A percentile compares a stretch with the other conserved stretches of the same genome.
Conservation (phyloP, 2,888 invertebrate species). For the Suillia variegata region DNA sequence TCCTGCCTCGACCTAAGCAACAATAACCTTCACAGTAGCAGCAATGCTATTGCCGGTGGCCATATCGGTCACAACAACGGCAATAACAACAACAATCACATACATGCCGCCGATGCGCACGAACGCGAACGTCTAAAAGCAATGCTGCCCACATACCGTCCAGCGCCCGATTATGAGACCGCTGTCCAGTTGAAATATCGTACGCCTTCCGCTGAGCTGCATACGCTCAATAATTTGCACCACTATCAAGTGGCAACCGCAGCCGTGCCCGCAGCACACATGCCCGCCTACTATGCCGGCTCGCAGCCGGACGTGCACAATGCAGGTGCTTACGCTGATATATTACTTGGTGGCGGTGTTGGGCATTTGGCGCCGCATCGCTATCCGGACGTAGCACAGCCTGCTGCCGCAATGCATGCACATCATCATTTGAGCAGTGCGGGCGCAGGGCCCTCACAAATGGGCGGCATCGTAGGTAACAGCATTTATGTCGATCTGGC, state of each 20-base stretch:
- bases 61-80: constrained; percentile 36
- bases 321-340: constrained; percentile 45
- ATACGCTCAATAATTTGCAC: constrained; percentile 45
- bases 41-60: constrained; percentile 35
- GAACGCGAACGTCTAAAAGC: constrained; percentile 68
- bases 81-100: constrained; percentile 38
- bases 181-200: constrained; percentile 86
- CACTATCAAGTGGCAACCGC: constrained; percentile 39
- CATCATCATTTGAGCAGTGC: constrained; percentile 44
- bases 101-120: constrained; percentile 39
- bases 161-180: constrained; percentile 94
- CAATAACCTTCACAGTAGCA: constrained; percentile 54
- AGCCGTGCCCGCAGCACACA: constrained; percentile 39
- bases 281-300: constrained; percentile 60
- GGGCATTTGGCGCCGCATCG: constrained; percentile 54
- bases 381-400: constrained; percentile 73
- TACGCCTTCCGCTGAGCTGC: constrained; percentile 63
- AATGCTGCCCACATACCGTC: constrained; percentile 82
- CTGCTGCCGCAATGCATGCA: constrained; percentile 53
- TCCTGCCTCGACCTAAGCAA: constrained; percentile 60
- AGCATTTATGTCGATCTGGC: constrained; percentile 51
- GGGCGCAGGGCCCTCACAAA: constrained; percentile 14
- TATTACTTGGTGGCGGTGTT: constrained; percentile 27
- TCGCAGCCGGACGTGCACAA: constrained; percentile 79
- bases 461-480: neutral